Percentiles rank a stretch among this genome's conserved stretches.
phyloP scores from a whole-genome alignment of 2,888 invertebrate genomes.

The Trimorus sp. region DNA sequence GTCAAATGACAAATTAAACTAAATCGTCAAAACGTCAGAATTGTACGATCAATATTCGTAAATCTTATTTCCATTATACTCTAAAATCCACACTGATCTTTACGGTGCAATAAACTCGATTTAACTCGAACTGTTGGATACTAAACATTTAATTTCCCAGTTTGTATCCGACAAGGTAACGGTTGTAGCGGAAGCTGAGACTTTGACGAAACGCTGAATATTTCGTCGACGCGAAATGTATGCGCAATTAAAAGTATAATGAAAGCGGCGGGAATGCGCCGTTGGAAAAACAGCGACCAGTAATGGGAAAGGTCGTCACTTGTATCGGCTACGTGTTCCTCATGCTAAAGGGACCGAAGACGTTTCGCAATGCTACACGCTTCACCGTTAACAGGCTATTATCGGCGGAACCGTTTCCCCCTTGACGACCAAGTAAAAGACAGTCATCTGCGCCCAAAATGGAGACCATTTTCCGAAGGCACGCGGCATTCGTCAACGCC shows the following conservation, averaged over 20 bases:
- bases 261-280: slow-evolving; percentile 14
- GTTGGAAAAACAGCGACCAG: slow-evolving; percentile 34
- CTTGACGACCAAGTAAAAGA: slow-evolving; percentile 46
- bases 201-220: too few relatives aligned
- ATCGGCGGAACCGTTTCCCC: slow-evolving; percentile 63
- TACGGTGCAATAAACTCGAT: too few relatives aligned
- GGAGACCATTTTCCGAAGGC: slow-evolving; percentile 54
- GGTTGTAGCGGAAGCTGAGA: too few relatives aligned
- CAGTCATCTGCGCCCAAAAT: slow-evolving; percentile 60
- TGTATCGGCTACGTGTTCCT: slow-evolving; percentile 67
- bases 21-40: too few relatives aligned
- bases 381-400: slow-evolving; percentile 71
- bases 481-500: slow-evolving; percentile 14
- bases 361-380: slow-evolving; percentile 61
- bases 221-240: too few relatives aligned
- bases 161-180: too few relatives aligned
- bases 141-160: too few relatives aligned
- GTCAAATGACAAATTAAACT: too few relatives aligned
- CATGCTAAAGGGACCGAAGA: slow-evolving; percentile 68
- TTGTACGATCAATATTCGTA: too few relatives aligned
- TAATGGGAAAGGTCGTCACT: slow-evolving; percentile 69
- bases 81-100: too few relatives aligned
- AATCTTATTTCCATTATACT: too few relatives aligned
- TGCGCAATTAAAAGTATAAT: slow-evolving; percentile 39
- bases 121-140: too few relatives aligned